Evolutionary conservation across 2,888 invertebrate genomes (phyloP), one percentile per base, ranked within the genome.

Genomic region (Girardia tigrina): DNA sequence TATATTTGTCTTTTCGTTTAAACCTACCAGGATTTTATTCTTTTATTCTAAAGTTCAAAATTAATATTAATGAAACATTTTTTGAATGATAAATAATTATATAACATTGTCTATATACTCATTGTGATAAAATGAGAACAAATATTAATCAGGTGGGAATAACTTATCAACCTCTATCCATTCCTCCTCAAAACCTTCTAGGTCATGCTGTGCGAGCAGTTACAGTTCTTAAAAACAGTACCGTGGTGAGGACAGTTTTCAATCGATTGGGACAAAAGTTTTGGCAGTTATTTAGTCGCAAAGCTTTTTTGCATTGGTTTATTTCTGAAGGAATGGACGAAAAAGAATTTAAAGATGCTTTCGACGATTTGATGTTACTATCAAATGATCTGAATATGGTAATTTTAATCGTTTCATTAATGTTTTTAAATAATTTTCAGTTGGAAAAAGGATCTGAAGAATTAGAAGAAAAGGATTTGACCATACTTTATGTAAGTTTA

Each of bases 271-370:
- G 56, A 4, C 56, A 56, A 56, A 56, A 56, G 56, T 56, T 56
- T 16, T 56, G 56, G 56, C 56, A 56, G 23, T 23, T 56, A 2
- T 56, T 56, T 56, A 56, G 56, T n/a, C 56, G 56, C n/a, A 56
- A 56, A 56, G 56, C 56, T 56, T 56, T 56, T 56, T 23, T 56
- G n/a, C 56, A 56, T 56, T 56, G 56, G 56, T 56, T 56, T 56
- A 56, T 56, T 56, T 4, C 8, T 12, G 56, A 56, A 56, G 56
- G 56, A 56, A 56, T 56, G 56, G 56, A 56, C 4, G 56, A 56
- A 56, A 56, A 56, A 56, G 56, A 56, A 56, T 56, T 56, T 56
- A 56, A 56, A 56, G 56, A 56, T 56, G 56, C 56, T 16, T 56
- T 56, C 23, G 56, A 56, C 23, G 56, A 56, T 56, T 56, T 56